These are phyloP conservation scores for Ennomos quercinarius DNA, from an alignment of 2,888 invertebrate species.

Conservation along the genomic window DNA sequence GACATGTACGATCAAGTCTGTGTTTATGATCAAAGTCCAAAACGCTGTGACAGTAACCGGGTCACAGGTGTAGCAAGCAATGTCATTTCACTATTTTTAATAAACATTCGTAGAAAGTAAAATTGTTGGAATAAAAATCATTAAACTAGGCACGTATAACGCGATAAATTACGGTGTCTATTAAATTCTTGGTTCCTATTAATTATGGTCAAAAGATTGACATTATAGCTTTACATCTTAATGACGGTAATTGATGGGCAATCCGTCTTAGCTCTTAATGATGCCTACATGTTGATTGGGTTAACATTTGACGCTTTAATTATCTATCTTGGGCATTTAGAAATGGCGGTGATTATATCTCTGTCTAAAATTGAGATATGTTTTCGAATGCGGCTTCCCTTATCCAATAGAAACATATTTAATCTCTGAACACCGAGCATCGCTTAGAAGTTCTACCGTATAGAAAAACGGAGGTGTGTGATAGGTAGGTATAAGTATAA, in stretches of 20 bases:
- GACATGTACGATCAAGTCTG: conserved; percentile 37
- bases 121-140: conserved; percentile 13
- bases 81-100: conserved; percentile 25
- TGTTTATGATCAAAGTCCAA: conserved; percentile 51
- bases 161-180: conserved; percentile 13
- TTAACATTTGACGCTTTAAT: conserved; percentile 8
- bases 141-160: conserved; percentile 16
- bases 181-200: conserved; percentile 14
- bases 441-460: no score
- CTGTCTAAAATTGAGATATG: neutral
- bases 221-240: conserved; percentile 19
- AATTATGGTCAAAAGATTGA: conserved; percentile 31
- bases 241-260: conserved; percentile 19
- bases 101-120: conserved; percentile 28
- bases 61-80: conserved; percentile 29
- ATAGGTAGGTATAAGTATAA: no score
- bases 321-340: neutral
- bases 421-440: no score
- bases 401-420: neutral
- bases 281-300: conserved; percentile 13
- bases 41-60: conserved; percentile 32
- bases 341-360: neutral
- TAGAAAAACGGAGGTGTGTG: no score
- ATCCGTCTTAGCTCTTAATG: conserved; percentile 17
- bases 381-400: neutral